These are phyloP conservation scores for Cryptoprocta ferox DNA, from an alignment of 2,797 vertebrate genomes.

Conservation along the genomic window DNA sequence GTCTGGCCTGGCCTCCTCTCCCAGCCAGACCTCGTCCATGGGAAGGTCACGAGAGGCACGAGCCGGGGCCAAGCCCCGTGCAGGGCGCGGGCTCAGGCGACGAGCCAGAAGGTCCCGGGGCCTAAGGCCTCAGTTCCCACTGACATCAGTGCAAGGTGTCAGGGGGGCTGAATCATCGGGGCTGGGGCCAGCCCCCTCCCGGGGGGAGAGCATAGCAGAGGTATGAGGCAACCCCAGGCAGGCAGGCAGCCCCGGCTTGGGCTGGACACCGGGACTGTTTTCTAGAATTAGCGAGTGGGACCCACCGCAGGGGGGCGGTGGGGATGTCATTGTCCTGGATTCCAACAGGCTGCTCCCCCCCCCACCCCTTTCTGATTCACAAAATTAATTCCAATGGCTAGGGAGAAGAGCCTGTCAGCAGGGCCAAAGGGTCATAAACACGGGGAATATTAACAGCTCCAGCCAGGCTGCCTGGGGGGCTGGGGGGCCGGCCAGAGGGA, in stretches of 20 bases:
- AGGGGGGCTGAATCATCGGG: slow-evolving; percentile 75
- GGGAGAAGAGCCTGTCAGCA: slow-evolving; percentile 55
- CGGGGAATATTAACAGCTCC: slow-evolving; percentile 59
- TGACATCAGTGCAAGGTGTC: slow-evolving; percentile 79
- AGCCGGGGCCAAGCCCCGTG: slow-evolving; percentile 50
- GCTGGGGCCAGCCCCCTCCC: slow-evolving; percentile 51
- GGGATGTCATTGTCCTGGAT: slow-evolving; percentile 75
- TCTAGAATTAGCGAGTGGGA: slow-evolving; percentile 72
- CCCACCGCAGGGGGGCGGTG: background rate
- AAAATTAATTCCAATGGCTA: slow-evolving; percentile 79
- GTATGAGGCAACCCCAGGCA: slow-evolving; percentile 58
- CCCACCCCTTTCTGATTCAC: slow-evolving; percentile 76
- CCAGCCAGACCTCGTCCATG: slow-evolving; percentile 50
- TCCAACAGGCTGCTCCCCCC: slow-evolving; percentile 24
- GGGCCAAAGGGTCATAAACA: slow-evolving; percentile 73
- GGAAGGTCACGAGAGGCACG: slow-evolving; percentile 70
- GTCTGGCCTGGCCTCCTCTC: slow-evolving; percentile 46
- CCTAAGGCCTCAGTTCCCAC: slow-evolving; percentile 69
- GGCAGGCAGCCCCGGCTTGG: slow-evolving; percentile 53
- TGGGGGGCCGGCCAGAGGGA: slow-evolving; percentile 54
- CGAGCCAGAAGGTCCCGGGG: slow-evolving; percentile 53
- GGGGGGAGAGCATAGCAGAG: slow-evolving; percentile 65
- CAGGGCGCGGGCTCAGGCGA: slow-evolving; percentile 56
- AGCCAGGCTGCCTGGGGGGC: slow-evolving; percentile 57
- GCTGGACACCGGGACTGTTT: slow-evolving; percentile 65